These are phyloP conservation scores for Zingel zingel DNA, from an alignment of 2,113 vertebrate genomes.

Conservation along the genomic window DNA sequence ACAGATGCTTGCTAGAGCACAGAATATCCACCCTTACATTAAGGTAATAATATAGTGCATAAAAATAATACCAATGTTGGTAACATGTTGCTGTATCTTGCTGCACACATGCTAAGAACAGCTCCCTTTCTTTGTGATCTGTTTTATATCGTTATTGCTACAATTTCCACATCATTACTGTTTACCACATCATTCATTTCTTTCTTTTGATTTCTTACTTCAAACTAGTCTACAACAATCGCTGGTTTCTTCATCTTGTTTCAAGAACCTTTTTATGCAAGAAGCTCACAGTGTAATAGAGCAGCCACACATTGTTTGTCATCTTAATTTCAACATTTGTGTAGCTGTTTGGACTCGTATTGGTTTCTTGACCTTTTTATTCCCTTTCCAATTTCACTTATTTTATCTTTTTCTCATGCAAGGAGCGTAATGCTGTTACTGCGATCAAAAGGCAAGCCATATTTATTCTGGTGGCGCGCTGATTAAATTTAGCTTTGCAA, in stretches of 20 bases:
- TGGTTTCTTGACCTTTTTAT: slow-evolving; percentile 49
- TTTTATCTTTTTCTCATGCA: slow-evolving; percentile 38
- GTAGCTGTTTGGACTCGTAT: slow-evolving; percentile 17
- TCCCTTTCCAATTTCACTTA: slow-evolving; percentile 22
- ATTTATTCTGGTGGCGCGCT: slow-evolving; percentile 46
- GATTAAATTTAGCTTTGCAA: slow-evolving; percentile 55
- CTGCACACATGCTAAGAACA: neutral
- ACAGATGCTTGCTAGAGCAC: neutral
- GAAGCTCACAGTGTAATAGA: neutral
- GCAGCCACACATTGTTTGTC: neutral
- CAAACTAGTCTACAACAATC: neutral
- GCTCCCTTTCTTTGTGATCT: neutral
- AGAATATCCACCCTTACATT: neutral
- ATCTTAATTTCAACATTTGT: slow-evolving; percentile 34
- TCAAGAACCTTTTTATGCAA: neutral
- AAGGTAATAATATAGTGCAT: neutral
- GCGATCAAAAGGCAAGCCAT: slow-evolving; percentile 39
- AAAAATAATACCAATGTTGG: neutral
- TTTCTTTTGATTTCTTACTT: slow-evolving; percentile 16
- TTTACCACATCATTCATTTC: slow-evolving; percentile 5
- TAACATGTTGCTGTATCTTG: neutral
- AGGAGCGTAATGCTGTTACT: slow-evolving; percentile 40
- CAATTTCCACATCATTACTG: slow-evolving; percentile 1
- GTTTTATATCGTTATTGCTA: neutral
- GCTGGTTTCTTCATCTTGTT: neutral